Percentiles rank a stretch among this genome's conserved stretches.
Conservation (phyloP, 2,797 vertebrate genomes). For the Sphenopsis melanotis region DNA sequence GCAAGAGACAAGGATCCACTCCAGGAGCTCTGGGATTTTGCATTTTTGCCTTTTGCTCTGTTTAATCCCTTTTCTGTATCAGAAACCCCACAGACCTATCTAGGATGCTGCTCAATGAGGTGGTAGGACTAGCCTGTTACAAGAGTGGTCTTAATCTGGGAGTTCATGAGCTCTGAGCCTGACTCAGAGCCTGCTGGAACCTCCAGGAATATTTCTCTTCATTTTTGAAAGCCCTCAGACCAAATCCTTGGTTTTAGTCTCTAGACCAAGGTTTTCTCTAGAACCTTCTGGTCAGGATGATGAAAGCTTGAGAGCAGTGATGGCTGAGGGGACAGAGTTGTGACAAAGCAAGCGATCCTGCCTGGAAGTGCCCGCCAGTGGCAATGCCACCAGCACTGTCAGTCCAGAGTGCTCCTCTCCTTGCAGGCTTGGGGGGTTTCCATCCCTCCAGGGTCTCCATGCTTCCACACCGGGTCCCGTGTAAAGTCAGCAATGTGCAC, state of each 20-base stretch:
- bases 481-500: background rate
- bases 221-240: background rate
- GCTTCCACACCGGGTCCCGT: background rate
- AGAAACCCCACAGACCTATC: background rate
- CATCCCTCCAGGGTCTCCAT: rapidly evolving
- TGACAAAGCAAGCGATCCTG: background rate
- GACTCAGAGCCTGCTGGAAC: background rate
- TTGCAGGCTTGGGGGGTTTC: background rate
- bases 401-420: rapidly evolving
- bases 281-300: background rate
- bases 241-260: rapidly evolving
- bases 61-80: background rate
- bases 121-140: background rate
- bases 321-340: background rate
- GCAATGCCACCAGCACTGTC: background rate
- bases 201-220: background rate
- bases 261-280: background rate
- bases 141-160: rapidly evolving
- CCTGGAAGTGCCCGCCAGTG: rapidly evolving
- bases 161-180: background rate
- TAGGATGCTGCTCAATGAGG: background rate
- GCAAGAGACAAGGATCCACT: background rate
- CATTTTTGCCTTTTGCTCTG: background rate
- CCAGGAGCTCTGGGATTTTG: background rate
- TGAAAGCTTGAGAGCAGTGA: background rate